phyloP scores from a whole-genome alignment of 1,140 invertebrate species.

The Zaprionus ghesquierei region DNA sequence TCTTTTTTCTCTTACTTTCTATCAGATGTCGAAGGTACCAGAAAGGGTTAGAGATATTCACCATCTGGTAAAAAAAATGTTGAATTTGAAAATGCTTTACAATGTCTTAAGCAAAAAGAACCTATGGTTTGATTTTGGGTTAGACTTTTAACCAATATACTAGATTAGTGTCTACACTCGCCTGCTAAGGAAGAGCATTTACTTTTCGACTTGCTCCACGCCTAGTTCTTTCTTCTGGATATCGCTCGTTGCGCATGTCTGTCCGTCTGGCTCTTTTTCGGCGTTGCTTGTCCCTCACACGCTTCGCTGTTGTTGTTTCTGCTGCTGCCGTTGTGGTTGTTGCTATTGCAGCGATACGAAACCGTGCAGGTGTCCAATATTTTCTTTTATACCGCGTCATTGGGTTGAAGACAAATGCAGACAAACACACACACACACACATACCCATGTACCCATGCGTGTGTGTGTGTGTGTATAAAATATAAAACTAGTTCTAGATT shows the following conservation, averaged over 20 bases:
- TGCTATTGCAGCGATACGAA: constrained; percentile 60
- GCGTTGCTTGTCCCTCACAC: constrained; percentile 67
- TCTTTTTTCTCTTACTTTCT: too few relatives aligned
- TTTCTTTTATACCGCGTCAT: constrained; percentile 75
- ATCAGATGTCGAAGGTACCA: too few relatives aligned
- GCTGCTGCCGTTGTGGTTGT: constrained; percentile 15
- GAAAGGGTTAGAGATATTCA: too few relatives aligned
- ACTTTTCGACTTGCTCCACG: background rate
- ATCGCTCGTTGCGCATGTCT: background rate
- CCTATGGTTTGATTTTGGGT: too few relatives aligned
- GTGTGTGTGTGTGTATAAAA: constrained; percentile 46
- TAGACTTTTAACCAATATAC: too few relatives aligned
- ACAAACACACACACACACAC: background rate
- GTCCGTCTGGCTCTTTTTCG: constrained; percentile 27
- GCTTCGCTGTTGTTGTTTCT: constrained; percentile 26
- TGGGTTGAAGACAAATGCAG: constrained; percentile 38
- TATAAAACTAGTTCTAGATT: constrained; percentile 81
- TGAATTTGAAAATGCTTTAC: too few relatives aligned
- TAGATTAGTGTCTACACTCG: too few relatives aligned
- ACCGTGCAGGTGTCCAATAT: constrained; percentile 81
- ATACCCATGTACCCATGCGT: background rate
- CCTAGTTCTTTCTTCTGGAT: background rate
- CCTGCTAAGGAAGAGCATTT: background rate
- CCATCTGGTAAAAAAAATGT: too few relatives aligned
- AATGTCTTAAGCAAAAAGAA: too few relatives aligned